Conservation (phyloP, 2,888 invertebrate genomes). For the Drosophila parthenogenetica region DNA sequence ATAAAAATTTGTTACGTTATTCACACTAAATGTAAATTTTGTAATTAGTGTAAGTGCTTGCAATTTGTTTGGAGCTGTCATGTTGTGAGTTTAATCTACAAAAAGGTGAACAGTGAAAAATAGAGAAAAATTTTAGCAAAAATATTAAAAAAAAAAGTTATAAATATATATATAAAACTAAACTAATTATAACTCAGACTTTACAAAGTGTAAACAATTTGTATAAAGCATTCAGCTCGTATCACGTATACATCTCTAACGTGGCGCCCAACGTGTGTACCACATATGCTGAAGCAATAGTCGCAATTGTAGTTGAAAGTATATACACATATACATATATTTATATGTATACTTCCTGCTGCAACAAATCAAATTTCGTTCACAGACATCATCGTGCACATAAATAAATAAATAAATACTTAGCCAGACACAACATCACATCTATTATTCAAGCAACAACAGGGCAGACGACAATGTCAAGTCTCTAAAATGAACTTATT, state of each 20-base stretch:
- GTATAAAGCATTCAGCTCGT: not conserved
- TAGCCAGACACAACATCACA: not conserved
- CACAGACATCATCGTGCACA: slow-evolving; percentile 23
- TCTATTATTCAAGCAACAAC: slow-evolving; percentile 14
- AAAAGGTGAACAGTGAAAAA: too few relatives aligned
- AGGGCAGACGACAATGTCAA: not conserved
- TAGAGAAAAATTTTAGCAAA: too few relatives aligned
- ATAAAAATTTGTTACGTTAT: too few relatives aligned
- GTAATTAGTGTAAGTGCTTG: too few relatives aligned
- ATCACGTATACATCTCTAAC: not conserved
- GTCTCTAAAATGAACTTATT: slow-evolving; percentile 9
- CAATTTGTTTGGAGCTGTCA: too few relatives aligned
- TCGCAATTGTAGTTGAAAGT: slow-evolving; percentile 1
- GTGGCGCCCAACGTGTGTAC: slow-evolving; percentile 11
- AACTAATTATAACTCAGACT: too few relatives aligned
- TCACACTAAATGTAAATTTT: too few relatives aligned
- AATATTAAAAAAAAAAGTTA: too few relatives aligned
- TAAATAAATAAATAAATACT: slow-evolving; percentile 26
- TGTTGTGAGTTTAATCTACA: too few relatives aligned
- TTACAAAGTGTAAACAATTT: not conserved
- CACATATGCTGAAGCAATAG: not conserved
- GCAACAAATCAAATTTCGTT: slow-evolving; percentile 36
- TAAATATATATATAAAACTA: too few relatives aligned
- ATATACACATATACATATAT: not conserved
- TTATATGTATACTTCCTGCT: not conserved